Evolutionary conservation across 2,797 vertebrate genomes (phyloP), one percentile per base, ranked within the genome.

Genomic region (Hapalemur alaotrensis): DNA sequence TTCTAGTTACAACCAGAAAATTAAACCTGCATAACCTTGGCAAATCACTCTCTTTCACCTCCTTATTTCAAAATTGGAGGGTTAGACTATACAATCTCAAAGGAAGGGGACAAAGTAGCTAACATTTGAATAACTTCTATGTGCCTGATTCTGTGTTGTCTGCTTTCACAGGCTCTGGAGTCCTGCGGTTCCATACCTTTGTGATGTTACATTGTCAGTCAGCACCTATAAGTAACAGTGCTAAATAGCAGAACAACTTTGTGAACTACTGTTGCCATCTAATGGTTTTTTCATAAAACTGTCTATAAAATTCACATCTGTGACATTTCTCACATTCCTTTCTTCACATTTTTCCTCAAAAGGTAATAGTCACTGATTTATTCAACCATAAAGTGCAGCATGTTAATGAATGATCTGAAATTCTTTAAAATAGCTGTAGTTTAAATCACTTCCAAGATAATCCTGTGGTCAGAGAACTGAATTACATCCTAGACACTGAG

Each of bases 251-350:
- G 70, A 78, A 88, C 50, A 92, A 83, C 73, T 97, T 79, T 91
- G 78, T 97, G 95, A 97, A 94, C 89, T 94, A 61, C 83, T 95
- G 48, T 97, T 97, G 93, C 91, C 82, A 95, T 95, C 89, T 97
- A 97, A 97, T 97, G 95, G 85, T 43, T 96, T 95, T 96, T 94
- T 80, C 82, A 95, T 95, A 94, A 96, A 97, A 97, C 35, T 95
- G 50, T 75, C 87, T 59, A 59, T 76, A 91, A 95, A 97, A 94
- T 91, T 96, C 89, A 92, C 89, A 96, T 95, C 50, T 91, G 20
- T 96, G 82, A 94, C 69, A 46, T 94, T 97, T 96, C 35, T 86
- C 10, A 82, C 15, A 85, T 82, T 81, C 30, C 23, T 82, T 96
- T 93, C 75, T 90, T 94, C 69, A 59, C 32, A 59, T 95, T 97